Evolutionary conservation across 2,797 vertebrate genomes (phyloP).

Genomic region (Pseudochirops cupreus): DNA sequence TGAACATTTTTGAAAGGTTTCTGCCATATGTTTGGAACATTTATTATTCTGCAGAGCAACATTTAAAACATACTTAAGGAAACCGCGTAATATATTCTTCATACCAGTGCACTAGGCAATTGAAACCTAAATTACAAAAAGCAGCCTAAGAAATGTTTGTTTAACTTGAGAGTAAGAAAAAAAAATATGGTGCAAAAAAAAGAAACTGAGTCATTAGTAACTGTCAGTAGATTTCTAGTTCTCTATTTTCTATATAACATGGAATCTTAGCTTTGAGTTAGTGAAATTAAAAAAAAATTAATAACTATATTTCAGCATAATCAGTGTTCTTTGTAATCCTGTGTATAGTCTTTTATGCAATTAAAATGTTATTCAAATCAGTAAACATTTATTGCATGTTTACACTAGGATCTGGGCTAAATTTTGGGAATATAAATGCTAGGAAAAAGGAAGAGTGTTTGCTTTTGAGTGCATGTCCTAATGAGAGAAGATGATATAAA

Average conservation of each 20-base stretch:
- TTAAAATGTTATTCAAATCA: neutral
- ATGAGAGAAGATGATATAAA: neutral
- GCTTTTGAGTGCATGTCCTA: neutral
- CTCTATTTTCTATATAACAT: neutral
- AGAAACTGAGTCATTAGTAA: neutral
- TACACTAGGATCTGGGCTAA: neutral
- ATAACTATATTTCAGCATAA: neutral
- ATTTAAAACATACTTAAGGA: slow-evolving; percentile 62
- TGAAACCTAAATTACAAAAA: slow-evolving; percentile 28
- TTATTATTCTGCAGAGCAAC: slow-evolving; percentile 16
- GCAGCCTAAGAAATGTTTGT: slow-evolving; percentile 39
- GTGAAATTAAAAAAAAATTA: neutral
- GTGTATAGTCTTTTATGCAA: neutral
- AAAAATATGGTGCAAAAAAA: neutral
- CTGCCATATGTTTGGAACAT: slow-evolving; percentile 52
- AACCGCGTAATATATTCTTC: slow-evolving; percentile 22
- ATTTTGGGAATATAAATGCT: neutral
- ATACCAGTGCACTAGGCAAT: neutral
- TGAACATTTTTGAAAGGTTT: slow-evolving; percentile 60
- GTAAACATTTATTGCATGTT: neutral
- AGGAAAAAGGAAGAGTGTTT: neutral
- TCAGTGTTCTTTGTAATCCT: neutral
- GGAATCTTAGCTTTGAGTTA: neutral
- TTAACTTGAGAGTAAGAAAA: neutral
- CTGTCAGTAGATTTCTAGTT: neutral